Conservation (phyloP, 2,113 vertebrate genomes). For the Paracanthobrama guichenoti region DNA sequence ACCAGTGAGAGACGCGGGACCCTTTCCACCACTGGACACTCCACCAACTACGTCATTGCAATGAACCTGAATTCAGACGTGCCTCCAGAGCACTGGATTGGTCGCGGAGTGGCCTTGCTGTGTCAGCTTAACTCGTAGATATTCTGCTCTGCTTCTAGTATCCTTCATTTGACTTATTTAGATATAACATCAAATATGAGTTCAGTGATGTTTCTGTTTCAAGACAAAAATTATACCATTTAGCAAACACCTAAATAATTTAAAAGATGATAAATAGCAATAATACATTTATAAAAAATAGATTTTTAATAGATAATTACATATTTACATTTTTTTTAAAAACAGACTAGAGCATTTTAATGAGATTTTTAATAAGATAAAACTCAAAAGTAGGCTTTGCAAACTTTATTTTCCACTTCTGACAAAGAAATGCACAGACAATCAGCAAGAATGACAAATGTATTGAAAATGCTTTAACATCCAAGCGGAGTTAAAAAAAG, state of each 20-base stretch:
- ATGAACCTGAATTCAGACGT: constrained; percentile 81
- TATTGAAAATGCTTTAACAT: constrained; percentile 63
- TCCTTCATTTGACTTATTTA: background rate
- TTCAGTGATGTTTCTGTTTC: no score
- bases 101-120: constrained; percentile 80
- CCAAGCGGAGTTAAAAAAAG: constrained; percentile 56
- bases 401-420: constrained; percentile 66
- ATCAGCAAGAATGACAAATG: constrained; percentile 64
- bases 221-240: background rate
- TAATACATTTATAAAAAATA: background rate
- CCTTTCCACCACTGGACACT: constrained; percentile 87
- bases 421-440: constrained; percentile 64
- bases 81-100: constrained; percentile 82
- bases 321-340: background rate
- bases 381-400: constrained; percentile 41
- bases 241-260: background rate
- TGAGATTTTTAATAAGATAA: background rate
- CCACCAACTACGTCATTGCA: constrained; percentile 86
- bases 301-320: background rate
- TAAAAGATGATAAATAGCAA: background rate
- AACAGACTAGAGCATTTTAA: background rate
- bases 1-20: constrained; percentile 86
- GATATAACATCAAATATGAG: background rate
- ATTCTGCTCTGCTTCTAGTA: background rate
- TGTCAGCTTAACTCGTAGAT: constrained; percentile 84